Conservation (phyloP, 2,888 invertebrate species). For the Desoria tigrina region DNA sequence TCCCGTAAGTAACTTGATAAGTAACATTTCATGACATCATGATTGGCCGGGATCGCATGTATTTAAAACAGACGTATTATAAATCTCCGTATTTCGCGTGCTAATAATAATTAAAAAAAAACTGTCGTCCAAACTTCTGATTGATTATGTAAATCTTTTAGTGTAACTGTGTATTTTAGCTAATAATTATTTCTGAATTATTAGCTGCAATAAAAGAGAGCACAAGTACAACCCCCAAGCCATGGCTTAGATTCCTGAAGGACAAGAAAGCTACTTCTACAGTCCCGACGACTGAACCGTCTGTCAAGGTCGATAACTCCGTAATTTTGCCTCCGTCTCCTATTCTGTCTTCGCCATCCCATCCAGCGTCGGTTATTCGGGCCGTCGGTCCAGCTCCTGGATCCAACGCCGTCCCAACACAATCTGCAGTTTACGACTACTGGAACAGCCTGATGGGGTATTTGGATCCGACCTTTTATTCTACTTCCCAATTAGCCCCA, state of each 20-base stretch:
- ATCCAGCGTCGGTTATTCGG: background rate
- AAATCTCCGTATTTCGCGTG: no score
- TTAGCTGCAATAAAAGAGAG: constrained; percentile 11
- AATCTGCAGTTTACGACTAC: background rate
- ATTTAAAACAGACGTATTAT: no score
- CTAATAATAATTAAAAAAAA: no score
- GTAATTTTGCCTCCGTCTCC: background rate
- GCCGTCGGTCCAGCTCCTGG: background rate
- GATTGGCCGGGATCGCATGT: no score
- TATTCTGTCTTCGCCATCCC: background rate
- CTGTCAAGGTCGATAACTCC: background rate
- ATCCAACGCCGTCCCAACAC: constrained; percentile 1
- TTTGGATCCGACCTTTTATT: background rate
- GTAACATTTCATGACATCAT: no score
- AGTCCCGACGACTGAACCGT: constrained; percentile 2
- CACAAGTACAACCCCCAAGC: constrained; percentile 14
- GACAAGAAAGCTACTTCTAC: constrained; percentile 9
- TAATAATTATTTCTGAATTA: no score
- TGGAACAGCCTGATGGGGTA: constrained; percentile 3
- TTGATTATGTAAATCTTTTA: no score
- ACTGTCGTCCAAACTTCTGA: no score
- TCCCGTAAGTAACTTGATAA: background rate
- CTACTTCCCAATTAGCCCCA: constrained; percentile 10
- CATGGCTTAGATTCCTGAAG: constrained; percentile 19
- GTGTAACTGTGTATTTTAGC: no score